Evolutionary conservation across 2,113 vertebrate species (phyloP).

Genomic region (Noctilio leporinus): DNA sequence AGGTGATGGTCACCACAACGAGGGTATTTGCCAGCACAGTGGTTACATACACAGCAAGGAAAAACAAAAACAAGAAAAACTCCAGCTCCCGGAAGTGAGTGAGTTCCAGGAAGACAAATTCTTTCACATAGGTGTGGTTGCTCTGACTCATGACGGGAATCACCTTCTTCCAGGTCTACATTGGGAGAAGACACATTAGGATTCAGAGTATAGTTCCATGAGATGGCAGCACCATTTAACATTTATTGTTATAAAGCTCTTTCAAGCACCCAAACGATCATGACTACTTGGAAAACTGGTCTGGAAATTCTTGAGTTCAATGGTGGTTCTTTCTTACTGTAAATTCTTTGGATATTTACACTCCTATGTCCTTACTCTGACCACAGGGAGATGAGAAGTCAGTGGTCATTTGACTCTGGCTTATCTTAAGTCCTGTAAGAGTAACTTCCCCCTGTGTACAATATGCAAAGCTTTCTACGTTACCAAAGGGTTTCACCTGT

Average conservation of each 20-base stretch:
- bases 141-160: not conserved
- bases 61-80: conserved; percentile 41
- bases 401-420: not conserved
- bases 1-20: conserved; percentile 46
- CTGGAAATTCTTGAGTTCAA: not conserved
- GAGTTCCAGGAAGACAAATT: conserved; percentile 64
- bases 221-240: not conserved
- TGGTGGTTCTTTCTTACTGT: not conserved
- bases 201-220: not conserved
- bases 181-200: not conserved
- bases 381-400: not conserved
- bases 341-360: too few relatives aligned
- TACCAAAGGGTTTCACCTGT: not conserved
- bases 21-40: conserved; percentile 54
- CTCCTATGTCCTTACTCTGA: not conserved
- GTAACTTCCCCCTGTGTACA: not conserved
- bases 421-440: not conserved
- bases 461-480: not conserved
- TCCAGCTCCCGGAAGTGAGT: conserved; percentile 39
- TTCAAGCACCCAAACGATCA: not conserved
- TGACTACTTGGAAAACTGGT: not conserved
- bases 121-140: conserved; percentile 54
- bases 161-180: not conserved
- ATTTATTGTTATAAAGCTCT: not conserved
- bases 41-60: conserved; percentile 46